Conservation (phyloP, 1,140 invertebrate species). For the Caenorhabditis remanei region DNA sequence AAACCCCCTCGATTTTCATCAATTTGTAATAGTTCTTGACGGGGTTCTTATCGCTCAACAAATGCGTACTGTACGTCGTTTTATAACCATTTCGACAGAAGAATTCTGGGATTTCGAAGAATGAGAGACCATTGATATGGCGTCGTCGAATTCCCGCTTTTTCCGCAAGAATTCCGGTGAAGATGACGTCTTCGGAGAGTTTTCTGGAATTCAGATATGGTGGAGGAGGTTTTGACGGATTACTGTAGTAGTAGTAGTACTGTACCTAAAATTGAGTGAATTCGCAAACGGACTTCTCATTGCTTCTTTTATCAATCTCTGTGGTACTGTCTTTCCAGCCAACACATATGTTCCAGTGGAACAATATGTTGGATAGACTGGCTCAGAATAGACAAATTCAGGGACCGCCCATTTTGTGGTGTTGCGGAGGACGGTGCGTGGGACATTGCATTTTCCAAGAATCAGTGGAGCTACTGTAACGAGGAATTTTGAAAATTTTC, state of each 20-base stretch:
- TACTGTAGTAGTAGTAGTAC: too few species aligned
- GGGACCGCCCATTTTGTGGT: constrained; percentile 61
- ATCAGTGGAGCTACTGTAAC: constrained; percentile 57
- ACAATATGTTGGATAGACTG: constrained; percentile 49
- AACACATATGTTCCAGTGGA: constrained; percentile 61
- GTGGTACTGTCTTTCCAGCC: constrained; percentile 46
- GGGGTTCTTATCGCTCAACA: constrained; percentile 11
- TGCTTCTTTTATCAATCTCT: constrained; percentile 20
- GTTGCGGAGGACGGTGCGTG: constrained; percentile 4
- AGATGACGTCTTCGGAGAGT: constrained; percentile 57
- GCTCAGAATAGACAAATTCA: constrained; percentile 24
- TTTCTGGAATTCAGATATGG: background rate
- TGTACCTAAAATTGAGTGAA: constrained; percentile 51
- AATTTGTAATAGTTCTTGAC: constrained; percentile 11
- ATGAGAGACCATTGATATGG: constrained; percentile 26
- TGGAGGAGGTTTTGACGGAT: too few species aligned
- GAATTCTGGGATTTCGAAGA: constrained; percentile 49
- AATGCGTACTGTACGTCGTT: constrained; percentile 38
- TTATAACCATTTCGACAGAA: constrained; percentile 49
- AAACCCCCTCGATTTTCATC: constrained; percentile 33
- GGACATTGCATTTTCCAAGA: constrained; percentile 56
- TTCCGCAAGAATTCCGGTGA: constrained; percentile 57
- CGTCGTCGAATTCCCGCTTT: constrained; percentile 28
- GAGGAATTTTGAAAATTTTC: background rate
- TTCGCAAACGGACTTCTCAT: constrained; percentile 32